A percentile compares a stretch with the other conserved stretches of the same genome.
Evolutionary conservation across 1,140 invertebrate genomes (phyloP).

Genomic region (Sogatella furcifera): DNA sequence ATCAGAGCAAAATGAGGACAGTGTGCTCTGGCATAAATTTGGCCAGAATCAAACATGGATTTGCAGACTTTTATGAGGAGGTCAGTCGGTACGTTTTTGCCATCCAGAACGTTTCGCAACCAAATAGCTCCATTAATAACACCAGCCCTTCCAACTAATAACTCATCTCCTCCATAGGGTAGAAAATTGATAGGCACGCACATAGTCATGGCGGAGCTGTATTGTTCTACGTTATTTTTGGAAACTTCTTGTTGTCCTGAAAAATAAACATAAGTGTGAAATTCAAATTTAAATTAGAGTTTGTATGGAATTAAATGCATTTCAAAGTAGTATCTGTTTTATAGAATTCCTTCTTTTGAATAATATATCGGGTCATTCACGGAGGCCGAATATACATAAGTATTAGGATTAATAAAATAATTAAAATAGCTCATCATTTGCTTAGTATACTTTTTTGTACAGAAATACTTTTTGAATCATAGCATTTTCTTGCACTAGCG

Average conservation of each 20-base stretch:
- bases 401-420: no score
- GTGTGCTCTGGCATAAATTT: conserved; percentile 46
- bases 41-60: conserved; percentile 55
- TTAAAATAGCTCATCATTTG: no score
- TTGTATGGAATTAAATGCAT: no score
- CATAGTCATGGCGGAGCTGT: conserved; percentile 21
- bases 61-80: conserved; percentile 51
- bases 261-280: neutral
- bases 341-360: no score
- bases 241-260: neutral
- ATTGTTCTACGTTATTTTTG: neutral
- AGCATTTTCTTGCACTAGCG: no score
- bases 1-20: conserved; percentile 58
- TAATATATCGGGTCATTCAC: no score
- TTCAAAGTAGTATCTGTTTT: no score
- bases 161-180: conserved; percentile 64
- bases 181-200: conserved; percentile 44
- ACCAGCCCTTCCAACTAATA: conserved; percentile 71
- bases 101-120: conserved; percentile 48
- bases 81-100: conserved; percentile 37
- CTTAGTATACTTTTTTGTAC: no score
- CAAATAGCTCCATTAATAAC: conserved; percentile 65
- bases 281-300: no score
- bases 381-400: no score
- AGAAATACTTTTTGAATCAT: no score